Conservation (phyloP, 2,888 invertebrate species). For the Polymixis flavicincta region DNA sequence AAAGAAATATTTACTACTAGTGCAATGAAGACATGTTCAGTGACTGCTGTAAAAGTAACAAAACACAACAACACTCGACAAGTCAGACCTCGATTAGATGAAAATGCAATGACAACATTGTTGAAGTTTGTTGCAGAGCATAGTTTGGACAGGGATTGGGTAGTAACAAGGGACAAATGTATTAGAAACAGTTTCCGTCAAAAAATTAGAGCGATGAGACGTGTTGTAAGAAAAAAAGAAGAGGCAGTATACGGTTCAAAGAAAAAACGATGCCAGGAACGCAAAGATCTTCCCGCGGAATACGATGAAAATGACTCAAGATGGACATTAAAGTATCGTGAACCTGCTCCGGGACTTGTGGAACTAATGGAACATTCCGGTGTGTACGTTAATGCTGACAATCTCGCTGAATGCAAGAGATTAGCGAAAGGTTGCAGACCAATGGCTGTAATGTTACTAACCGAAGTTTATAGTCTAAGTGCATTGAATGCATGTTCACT, state of each 20-base stretch:
- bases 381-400: slow-evolving; percentile 1
- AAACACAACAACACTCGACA: too few relatives aligned
- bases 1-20: slow-evolving; percentile 17
- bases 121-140: slow-evolving; percentile 4
- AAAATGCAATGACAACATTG: background rate
- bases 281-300: background rate
- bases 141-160: background rate
- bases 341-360: background rate
- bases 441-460: slow-evolving; percentile 10
- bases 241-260: too few relatives aligned
- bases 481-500: slow-evolving; percentile 9
- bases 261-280: too few relatives aligned
- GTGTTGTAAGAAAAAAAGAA: background rate
- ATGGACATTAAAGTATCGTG: slow-evolving; percentile 25
- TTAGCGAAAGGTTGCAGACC: background rate
- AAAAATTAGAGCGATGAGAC: slow-evolving; percentile 19
- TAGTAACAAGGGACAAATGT: background rate
- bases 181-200: slow-evolving; percentile 2
- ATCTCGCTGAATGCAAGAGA: background rate
- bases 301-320: slow-evolving; percentile 3
- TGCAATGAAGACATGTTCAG: slow-evolving; percentile 13
- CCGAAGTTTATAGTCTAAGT: slow-evolving; percentile 3
- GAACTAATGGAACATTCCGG: slow-evolving; percentile 12
- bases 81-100: background rate
- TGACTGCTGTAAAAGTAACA: background rate